Conservation (phyloP, 1,140 invertebrate species). For the Tetragnatha versicolor region DNA sequence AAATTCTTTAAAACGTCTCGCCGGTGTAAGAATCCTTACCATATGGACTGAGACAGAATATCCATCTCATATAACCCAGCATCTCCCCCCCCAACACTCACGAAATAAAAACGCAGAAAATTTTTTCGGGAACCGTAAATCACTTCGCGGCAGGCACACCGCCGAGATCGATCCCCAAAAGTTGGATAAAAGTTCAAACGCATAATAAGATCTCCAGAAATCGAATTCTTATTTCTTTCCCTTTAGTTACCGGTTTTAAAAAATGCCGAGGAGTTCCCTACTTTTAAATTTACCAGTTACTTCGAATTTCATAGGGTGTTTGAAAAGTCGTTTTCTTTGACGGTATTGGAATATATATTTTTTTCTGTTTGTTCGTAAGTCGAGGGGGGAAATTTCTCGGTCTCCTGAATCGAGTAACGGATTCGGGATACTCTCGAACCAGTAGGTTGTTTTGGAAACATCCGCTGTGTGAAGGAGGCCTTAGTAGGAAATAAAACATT, state of each 20-base stretch:
- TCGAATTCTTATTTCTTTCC: slow-evolving; percentile 21
- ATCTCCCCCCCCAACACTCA: too few relatives aligned
- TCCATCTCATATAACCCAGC: too few relatives aligned
- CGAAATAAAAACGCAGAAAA: slow-evolving; percentile 28
- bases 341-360: background rate
- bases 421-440: too few relatives aligned
- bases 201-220: slow-evolving; percentile 44
- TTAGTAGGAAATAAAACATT: too few relatives aligned
- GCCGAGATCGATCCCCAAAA: slow-evolving; percentile 15
- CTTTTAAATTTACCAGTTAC: slow-evolving; percentile 50
- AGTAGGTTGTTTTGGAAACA: too few relatives aligned
- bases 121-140: slow-evolving; percentile 32
- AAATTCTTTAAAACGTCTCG: too few relatives aligned
- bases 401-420: too few relatives aligned
- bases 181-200: slow-evolving; percentile 32
- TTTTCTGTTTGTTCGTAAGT: too few relatives aligned
- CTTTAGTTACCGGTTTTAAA: background rate
- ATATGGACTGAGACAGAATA: too few relatives aligned
- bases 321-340: slow-evolving; percentile 17
- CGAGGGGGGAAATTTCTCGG: too few relatives aligned
- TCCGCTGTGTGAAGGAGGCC: too few relatives aligned
- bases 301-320: slow-evolving; percentile 41
- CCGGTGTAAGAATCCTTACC: too few relatives aligned
- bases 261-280: slow-evolving; percentile 30
- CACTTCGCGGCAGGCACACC: slow-evolving; percentile 12